A percentile compares a stretch with the other conserved stretches of the same genome.
Evolutionary conservation across 2,113 vertebrate genomes (phyloP).

Genomic region (Cyanoliseus patagonus): DNA sequence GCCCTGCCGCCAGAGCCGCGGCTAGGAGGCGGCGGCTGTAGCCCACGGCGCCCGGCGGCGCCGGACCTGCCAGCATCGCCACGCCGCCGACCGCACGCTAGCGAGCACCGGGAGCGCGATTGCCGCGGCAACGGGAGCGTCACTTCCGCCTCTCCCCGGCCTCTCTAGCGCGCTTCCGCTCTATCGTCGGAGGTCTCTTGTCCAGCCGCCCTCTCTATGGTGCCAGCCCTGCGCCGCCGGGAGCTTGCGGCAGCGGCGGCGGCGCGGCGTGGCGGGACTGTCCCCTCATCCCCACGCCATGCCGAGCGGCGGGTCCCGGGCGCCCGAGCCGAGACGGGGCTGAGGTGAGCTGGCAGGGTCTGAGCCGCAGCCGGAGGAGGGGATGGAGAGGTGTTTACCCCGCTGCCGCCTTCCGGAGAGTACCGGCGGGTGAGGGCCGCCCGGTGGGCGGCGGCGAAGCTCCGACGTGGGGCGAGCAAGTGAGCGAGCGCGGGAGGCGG

Average conservation of each 20-base stretch:
- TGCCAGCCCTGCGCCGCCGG: neutral
- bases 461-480: neutral
- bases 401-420: neutral
- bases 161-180: slow-evolving; percentile 14
- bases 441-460: neutral
- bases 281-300: slow-evolving; percentile 31
- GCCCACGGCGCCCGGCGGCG: neutral
- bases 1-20: neutral
- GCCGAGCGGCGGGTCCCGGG: slow-evolving; percentile 7
- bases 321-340: neutral
- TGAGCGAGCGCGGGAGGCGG: neutral
- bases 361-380: neutral
- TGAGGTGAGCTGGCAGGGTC: neutral
- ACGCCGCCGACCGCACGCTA: neutral
- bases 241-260: neutral
- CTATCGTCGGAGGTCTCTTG: slow-evolving; percentile 42
- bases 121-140: neutral
- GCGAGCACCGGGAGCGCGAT: neutral
- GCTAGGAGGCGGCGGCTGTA: neutral
- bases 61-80: neutral
- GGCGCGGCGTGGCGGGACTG: neutral
- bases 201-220: slow-evolving; percentile 56
- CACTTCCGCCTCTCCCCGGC: slow-evolving; percentile 9
- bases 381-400: neutral
- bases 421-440: neutral